Evolutionary conservation across 2,888 invertebrate species (phyloP).

Genomic region (Erannis defoliaria): DNA sequence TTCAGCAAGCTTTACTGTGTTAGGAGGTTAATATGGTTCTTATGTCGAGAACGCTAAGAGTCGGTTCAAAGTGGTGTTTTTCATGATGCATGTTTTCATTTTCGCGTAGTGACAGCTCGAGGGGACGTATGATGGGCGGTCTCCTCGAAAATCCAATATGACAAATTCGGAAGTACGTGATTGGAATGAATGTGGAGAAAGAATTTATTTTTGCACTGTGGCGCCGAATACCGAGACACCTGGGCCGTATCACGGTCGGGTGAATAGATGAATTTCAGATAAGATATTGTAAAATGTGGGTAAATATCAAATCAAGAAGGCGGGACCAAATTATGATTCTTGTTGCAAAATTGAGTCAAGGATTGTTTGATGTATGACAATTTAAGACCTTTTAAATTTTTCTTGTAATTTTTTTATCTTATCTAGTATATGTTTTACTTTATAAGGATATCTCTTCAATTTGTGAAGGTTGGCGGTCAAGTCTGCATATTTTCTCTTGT

Average conservation of each 20-base stretch:
- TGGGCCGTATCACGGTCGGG: slow-evolving; percentile 59
- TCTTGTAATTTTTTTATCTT: not conserved
- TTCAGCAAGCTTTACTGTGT: slow-evolving; percentile 42
- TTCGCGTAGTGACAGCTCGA: slow-evolving; percentile 79
- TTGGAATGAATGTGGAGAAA: slow-evolving; percentile 76
- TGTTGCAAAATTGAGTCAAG: slow-evolving; percentile 6
- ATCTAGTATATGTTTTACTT: too few species aligned
- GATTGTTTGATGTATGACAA: slow-evolving; percentile 6
- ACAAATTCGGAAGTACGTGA: slow-evolving; percentile 86
- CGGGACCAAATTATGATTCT: slow-evolving; percentile 10
- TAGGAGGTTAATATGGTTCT: slow-evolving; percentile 46
- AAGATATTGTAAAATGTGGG: slow-evolving; percentile 50
- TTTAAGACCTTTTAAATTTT: not conserved
- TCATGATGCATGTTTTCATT: slow-evolving; percentile 83
- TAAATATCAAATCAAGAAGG: slow-evolving; percentile 40
- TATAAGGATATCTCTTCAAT: too few species aligned
- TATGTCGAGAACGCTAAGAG: slow-evolving; percentile 52
- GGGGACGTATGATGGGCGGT: slow-evolving; percentile 77
- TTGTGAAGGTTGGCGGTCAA: too few species aligned
- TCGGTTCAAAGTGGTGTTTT: slow-evolving; percentile 48
- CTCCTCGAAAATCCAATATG: slow-evolving; percentile 84
- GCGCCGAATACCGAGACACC: slow-evolving; percentile 60
- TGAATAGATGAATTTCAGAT: slow-evolving; percentile 64
- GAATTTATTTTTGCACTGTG: slow-evolving; percentile 75
- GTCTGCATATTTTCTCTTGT: too few species aligned